Conservation (phyloP, 2,888 invertebrate genomes). For the Troglohyphantes excavatus region DNA sequence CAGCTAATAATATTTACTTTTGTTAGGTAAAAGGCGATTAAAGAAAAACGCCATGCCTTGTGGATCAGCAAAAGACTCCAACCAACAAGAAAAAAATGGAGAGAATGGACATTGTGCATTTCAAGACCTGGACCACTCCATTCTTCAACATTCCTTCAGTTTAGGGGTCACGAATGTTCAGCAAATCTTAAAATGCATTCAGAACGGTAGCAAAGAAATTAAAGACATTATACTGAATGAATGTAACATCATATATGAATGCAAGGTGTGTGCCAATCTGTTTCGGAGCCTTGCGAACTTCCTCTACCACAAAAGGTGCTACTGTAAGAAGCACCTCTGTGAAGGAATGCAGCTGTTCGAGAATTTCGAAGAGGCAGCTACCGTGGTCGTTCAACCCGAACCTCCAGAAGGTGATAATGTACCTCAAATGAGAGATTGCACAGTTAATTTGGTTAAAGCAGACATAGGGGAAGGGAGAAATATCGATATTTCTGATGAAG, state of each 20-base stretch:
- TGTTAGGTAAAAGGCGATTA: too few species aligned
- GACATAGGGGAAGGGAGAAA: constrained; percentile 32
- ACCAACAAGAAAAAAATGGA: constrained; percentile 30
- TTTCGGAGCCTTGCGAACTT: constrained; percentile 94
- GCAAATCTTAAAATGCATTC: constrained; percentile 88
- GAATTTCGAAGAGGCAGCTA: constrained; percentile 49
- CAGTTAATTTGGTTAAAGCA: constrained; percentile 36
- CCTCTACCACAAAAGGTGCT: constrained; percentile 93
- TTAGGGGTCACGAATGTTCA: constrained; percentile 88
- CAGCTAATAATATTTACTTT: too few species aligned
- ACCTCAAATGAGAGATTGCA: constrained; percentile 30
- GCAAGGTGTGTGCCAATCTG: constrained; percentile 92
- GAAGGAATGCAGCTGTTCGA: constrained; percentile 80
- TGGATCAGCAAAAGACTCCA: constrained; percentile 48
- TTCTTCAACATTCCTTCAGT: constrained; percentile 86
- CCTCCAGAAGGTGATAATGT: neutral
- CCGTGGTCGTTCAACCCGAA: constrained; percentile 62
- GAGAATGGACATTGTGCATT: constrained; percentile 63
- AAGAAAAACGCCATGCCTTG: constrained; percentile 40
- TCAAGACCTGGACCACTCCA: constrained; percentile 82
- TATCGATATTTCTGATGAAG: neutral
- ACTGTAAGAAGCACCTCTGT: constrained; percentile 85
- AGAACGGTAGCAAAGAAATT: constrained; percentile 90
- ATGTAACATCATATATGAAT: constrained; percentile 94
- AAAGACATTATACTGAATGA: constrained; percentile 88